Evolutionary conservation across 2,113 vertebrate genomes (phyloP).

Genomic region (Columbina picui): DNA sequence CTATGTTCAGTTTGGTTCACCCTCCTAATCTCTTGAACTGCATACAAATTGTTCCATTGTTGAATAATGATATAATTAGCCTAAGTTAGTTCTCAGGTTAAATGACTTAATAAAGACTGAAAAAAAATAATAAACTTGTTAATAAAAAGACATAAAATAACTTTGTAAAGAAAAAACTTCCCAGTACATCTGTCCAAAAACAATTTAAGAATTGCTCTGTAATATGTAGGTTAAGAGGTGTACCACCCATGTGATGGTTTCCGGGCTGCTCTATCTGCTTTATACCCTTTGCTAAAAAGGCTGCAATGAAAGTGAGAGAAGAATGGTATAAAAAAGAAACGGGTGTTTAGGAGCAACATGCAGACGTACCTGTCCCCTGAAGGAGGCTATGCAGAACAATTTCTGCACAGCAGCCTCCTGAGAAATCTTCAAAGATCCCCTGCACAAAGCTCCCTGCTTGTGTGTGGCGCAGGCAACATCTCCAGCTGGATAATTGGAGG

Average conservation of each 20-base stretch:
- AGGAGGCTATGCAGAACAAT: neutral
- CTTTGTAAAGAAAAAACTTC: neutral
- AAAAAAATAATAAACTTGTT: neutral
- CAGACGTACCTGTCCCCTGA: neutral
- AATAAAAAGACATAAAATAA: neutral
- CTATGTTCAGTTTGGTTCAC: neutral
- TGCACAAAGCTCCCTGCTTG: neutral
- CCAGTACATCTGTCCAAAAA: neutral
- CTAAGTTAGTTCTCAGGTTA: neutral
- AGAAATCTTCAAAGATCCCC: neutral
- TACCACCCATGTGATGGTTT: neutral
- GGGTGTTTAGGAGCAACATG: neutral
- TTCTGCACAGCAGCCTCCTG: neutral
- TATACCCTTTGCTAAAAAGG: neutral
- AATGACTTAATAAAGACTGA: neutral
- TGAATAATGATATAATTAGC: neutral
- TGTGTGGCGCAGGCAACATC: neutral
- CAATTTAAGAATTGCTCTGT: neutral
- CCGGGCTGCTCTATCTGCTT: neutral
- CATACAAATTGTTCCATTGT: neutral
- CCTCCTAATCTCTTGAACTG: neutral
- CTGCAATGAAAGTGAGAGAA: neutral
- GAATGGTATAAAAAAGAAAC: neutral
- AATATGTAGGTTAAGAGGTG: neutral
- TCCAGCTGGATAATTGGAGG: constrained; percentile 49